A percentile compares a stretch with the other conserved stretches of the same genome.
phyloP scores from a whole-genome alignment of 2,888 invertebrate species.

The Zelleria hepariella region DNA sequence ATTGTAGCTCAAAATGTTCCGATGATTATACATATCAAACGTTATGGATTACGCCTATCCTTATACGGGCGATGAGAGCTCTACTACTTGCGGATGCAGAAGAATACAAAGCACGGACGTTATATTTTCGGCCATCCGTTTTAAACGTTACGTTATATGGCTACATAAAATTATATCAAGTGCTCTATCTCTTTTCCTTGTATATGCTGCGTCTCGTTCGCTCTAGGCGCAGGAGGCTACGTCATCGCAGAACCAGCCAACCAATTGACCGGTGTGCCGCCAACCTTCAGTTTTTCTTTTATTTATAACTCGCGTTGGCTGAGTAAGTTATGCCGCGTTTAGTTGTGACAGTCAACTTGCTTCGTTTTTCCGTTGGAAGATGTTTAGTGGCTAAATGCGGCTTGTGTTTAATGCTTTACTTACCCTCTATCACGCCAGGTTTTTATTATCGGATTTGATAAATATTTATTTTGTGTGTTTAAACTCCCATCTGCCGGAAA shows the following conservation, averaged over 20 bases:
- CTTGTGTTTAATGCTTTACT: not conserved
- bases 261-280: constrained; percentile 71
- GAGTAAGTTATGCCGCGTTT: constrained; percentile 61
- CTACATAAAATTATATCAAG: constrained; percentile 59
- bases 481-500: too few species aligned
- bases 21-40: not conserved
- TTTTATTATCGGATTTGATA: too few species aligned
- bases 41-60: not conserved
- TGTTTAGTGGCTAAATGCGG: not conserved
- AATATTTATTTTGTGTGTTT: too few species aligned
- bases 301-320: constrained; percentile 67
- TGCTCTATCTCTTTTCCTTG: constrained; percentile 34
- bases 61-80: not conserved
- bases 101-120: constrained; percentile 53
- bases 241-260: constrained; percentile 70
- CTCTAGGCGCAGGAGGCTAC: constrained; percentile 34
- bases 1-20: too few species aligned
- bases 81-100: constrained; percentile 31
- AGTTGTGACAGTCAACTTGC: constrained; percentile 7
- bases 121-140: constrained; percentile 62
- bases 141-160: constrained; percentile 50
- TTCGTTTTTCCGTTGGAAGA: not conserved
- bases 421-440: too few species aligned
- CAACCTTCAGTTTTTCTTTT: constrained; percentile 72
- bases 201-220: constrained; percentile 30